Evolutionary conservation across 2,113 vertebrate species (phyloP).

Genomic region (Sturnira hondurensis): DNA sequence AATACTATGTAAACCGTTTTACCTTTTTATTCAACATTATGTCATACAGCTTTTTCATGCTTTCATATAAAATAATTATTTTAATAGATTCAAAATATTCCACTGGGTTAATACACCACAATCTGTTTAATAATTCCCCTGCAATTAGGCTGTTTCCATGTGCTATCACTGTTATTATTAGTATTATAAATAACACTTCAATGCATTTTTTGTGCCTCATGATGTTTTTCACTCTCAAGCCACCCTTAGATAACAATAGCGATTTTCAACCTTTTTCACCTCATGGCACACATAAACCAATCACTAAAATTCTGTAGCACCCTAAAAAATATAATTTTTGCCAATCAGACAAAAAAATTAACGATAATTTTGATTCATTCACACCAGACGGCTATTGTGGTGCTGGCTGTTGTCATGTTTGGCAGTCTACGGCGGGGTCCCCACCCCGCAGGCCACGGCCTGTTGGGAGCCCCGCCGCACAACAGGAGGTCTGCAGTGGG

Average conservation of each 20-base stretch:
- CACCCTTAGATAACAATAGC: background rate
- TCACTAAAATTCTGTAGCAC: too few relatives aligned
- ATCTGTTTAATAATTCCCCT: background rate
- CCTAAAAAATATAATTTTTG: too few relatives aligned
- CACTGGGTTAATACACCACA: background rate
- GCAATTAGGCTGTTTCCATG: background rate
- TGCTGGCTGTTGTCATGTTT: too few relatives aligned
- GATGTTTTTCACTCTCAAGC: background rate
- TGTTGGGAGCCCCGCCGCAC: too few relatives aligned
- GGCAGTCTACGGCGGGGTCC: too few relatives aligned
- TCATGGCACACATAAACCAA: too few relatives aligned
- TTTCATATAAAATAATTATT: background rate
- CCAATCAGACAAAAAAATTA: too few relatives aligned
- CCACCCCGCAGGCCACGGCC: too few relatives aligned
- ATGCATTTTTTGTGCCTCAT: background rate
- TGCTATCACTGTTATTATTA: background rate
- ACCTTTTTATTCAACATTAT: background rate
- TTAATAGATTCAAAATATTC: background rate
- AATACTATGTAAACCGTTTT: background rate
- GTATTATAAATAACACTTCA: background rate
- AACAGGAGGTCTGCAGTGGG: too few relatives aligned
- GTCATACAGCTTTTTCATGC: background rate
- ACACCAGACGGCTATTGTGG: too few relatives aligned
- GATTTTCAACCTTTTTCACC: too few relatives aligned
- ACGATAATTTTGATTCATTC: too few relatives aligned